These are phyloP conservation scores for Elephas maximus DNA, from an alignment of 2,113 vertebrate genomes.

Conservation along the genomic window DNA sequence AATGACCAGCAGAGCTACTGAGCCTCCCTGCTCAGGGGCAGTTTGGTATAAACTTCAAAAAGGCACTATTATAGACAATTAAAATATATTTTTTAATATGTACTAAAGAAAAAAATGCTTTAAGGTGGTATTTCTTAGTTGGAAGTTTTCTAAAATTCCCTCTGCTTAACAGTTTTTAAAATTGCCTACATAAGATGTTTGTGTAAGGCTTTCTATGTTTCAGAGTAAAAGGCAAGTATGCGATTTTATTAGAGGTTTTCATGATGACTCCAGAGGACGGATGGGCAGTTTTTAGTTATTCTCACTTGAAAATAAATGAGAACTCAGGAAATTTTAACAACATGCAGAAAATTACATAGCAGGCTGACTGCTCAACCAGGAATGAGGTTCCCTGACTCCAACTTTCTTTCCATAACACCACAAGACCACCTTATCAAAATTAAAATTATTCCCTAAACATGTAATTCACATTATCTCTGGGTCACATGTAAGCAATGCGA, in stretches of 20 bases:
- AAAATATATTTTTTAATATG: not conserved
- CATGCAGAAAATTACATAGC: not conserved
- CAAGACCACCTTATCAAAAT: not conserved
- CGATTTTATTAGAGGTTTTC: not conserved
- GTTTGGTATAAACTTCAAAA: accelerated
- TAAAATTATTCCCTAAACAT: conserved; percentile 3
- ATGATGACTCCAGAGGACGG: not conserved
- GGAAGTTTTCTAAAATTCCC: not conserved
- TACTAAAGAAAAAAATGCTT: not conserved
- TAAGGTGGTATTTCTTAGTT: not conserved
- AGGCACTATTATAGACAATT: not conserved
- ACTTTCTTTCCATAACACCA: not conserved
- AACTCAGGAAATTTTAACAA: conserved; percentile 16
- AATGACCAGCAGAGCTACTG: accelerated
- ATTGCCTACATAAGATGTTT: not conserved
- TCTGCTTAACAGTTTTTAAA: not conserved
- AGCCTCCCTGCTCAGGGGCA: accelerated
- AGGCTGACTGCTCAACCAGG: not conserved
- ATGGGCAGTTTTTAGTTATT: not conserved
- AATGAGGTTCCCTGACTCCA: not conserved
- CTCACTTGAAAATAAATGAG: conserved; percentile 52
- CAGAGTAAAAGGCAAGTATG: not conserved
- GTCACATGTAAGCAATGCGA: conserved; percentile 21
- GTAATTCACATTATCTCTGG: not conserved
- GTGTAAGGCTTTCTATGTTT: not conserved